These are phyloP conservation scores for Hirundo rustica DNA, from an alignment of 2,797 vertebrate genomes.

Conservation along the genomic window DNA sequence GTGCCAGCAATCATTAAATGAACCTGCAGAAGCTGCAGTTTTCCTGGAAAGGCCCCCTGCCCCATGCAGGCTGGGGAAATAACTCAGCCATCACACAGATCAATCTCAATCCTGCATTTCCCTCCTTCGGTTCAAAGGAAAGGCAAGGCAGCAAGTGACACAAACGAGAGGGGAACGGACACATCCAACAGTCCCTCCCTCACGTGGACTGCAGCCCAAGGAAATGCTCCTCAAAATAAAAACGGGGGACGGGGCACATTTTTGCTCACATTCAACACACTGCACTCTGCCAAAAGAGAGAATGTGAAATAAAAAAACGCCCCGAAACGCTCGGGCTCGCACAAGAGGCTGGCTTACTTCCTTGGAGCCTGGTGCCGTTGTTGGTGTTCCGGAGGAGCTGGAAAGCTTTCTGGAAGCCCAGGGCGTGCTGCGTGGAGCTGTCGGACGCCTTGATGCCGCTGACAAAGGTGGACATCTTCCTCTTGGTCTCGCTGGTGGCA, in stretches of 20 bases:
- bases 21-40: background rate
- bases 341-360: slow-evolving; percentile 78
- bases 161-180: background rate
- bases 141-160: background rate
- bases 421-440: slow-evolving; percentile 88
- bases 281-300: background rate
- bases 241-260: background rate
- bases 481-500: slow-evolving; percentile 96
- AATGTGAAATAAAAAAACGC: background rate
- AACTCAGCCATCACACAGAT: background rate
- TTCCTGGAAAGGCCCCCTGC: background rate
- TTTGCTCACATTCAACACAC: background rate
- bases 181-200: background rate
- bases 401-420: slow-evolving; percentile 95
- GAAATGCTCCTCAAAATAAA: background rate
- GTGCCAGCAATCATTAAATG: background rate
- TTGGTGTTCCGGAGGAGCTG: slow-evolving; percentile 92
- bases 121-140: background rate
- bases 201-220: background rate
- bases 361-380: slow-evolving; percentile 83
- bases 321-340: background rate
- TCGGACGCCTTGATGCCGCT: slow-evolving; percentile 89
- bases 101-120: background rate
- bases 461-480: slow-evolving; percentile 96
- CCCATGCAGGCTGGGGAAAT: background rate